Evolutionary conservation across 2,888 invertebrate species (phyloP).

Genomic region (Lagria hirta): DNA sequence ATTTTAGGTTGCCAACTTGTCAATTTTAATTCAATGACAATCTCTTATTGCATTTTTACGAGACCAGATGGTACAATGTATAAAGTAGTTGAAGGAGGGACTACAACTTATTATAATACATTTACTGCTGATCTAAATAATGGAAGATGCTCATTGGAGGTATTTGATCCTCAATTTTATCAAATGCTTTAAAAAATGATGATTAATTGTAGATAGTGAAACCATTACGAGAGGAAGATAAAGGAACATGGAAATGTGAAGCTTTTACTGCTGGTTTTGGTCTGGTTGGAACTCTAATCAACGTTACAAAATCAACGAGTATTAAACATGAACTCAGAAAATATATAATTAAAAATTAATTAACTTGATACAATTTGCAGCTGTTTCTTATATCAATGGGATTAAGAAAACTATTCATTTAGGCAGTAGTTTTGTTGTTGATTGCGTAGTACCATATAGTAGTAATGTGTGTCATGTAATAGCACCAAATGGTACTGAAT

Average conservation of each 20-base stretch:
- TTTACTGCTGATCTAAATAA: conserved; percentile 23
- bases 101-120: conserved; percentile 21
- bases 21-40: neutral
- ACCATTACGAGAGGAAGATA: conserved; percentile 24
- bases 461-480: neutral
- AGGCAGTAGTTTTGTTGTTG: neutral
- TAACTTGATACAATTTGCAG: conserved; percentile 1
- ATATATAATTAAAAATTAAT: neutral
- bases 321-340: no score
- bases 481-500: conserved; percentile 27
- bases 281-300: no score
- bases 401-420: conserved; percentile 1
- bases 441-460: conserved; percentile 1
- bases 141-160: conserved; percentile 25
- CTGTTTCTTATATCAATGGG: neutral
- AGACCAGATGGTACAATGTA: conserved; percentile 19
- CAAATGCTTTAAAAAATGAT: neutral
- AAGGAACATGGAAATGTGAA: conserved; percentile 29
- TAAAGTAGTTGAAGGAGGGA: conserved; percentile 12
- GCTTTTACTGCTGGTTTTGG: no score
- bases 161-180: conserved; percentile 4
- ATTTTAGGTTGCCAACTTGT: conserved; percentile 24
- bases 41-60: conserved; percentile 21
- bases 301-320: neutral
- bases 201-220: conserved; percentile 22